phyloP scores from a whole-genome alignment of 2,113 vertebrate genomes.

The Oxyruncus cristatus region DNA sequence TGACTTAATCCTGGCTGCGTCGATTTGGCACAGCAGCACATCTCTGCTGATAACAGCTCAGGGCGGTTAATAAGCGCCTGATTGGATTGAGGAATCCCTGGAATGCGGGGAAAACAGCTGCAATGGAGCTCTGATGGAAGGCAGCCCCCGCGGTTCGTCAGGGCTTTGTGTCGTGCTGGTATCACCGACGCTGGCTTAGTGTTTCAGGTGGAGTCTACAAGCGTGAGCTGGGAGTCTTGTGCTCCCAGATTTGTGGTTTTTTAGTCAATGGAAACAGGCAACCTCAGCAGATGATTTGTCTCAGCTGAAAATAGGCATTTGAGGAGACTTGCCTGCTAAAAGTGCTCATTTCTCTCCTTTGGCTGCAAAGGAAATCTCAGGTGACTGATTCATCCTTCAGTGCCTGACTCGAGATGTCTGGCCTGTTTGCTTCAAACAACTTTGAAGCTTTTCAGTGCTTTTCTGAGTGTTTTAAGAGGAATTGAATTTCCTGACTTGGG shows the following conservation, averaged over 20 bases:
- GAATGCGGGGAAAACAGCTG: neutral
- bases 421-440: neutral
- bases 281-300: neutral
- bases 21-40: neutral
- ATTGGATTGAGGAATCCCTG: neutral
- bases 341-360: neutral
- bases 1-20: neutral
- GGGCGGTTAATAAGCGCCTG: neutral
- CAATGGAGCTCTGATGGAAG: neutral
- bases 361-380: constrained; percentile 6
- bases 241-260: neutral
- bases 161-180: neutral
- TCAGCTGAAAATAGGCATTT: neutral
- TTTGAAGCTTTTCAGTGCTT: neutral
- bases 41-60: neutral
- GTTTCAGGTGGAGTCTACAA: neutral
- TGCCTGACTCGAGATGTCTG: neutral
- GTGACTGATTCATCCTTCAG: constrained; percentile 9
- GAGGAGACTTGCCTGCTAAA: neutral
- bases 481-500: neutral
- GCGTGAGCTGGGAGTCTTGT: neutral
- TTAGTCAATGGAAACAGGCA: neutral
- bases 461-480: neutral
- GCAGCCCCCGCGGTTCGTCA: neutral
- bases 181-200: neutral